Conservation (phyloP, 2,888 invertebrate genomes). For the Macrophya alboannulata region DNA sequence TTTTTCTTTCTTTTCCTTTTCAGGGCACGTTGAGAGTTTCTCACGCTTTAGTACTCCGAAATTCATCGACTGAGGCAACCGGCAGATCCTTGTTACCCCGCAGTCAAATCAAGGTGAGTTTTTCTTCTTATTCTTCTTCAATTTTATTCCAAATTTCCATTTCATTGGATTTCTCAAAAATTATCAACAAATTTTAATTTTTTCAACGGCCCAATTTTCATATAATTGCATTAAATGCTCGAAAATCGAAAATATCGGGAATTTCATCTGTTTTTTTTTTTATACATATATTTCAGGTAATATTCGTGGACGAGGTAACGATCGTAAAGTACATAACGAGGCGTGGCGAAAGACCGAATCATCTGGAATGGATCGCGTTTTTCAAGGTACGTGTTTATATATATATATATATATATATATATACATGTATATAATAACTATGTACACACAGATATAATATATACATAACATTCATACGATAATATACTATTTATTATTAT, state of each 20-base stretch:
- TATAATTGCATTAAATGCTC: background rate
- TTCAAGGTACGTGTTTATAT: slow-evolving; percentile 85
- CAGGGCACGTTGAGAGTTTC: slow-evolving; percentile 73
- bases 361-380: slow-evolving; percentile 89
- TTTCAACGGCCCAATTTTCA: background rate
- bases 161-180: too few species aligned
- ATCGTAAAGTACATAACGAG: slow-evolving; percentile 81
- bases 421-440: background rate
- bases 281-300: slow-evolving; percentile 78
- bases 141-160: background rate
- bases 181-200: background rate
- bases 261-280: slow-evolving; percentile 26
- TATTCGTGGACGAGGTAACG: slow-evolving; percentile 80
- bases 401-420: too few species aligned
- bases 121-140: background rate
- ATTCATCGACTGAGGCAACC: slow-evolving; percentile 65
- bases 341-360: slow-evolving; percentile 85
- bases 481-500: too few species aligned
- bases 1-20: slow-evolving; percentile 31
- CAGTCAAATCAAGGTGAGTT: slow-evolving; percentile 74
- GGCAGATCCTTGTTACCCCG: slow-evolving; percentile 72
- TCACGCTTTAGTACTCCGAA: slow-evolving; percentile 72
- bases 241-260: slow-evolving; percentile 35
- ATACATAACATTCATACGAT: background rate
- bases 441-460: background rate